Evolutionary conservation across 2,113 vertebrate genomes (phyloP).

Genomic region (Lethenteron reissneri): DNA sequence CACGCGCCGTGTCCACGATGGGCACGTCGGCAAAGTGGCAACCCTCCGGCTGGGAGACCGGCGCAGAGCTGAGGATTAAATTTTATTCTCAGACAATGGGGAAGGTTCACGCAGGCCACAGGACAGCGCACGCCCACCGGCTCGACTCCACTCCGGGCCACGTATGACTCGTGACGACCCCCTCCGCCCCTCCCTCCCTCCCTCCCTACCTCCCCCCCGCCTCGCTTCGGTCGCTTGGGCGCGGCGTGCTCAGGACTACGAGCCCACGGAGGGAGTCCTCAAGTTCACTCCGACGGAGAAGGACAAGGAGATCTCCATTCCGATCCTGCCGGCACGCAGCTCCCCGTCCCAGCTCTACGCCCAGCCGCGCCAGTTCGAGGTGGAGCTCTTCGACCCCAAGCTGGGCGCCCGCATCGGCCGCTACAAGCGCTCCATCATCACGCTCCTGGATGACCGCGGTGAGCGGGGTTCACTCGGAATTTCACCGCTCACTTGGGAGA

Average conservation of each 20-base stretch:
- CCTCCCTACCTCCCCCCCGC: no score
- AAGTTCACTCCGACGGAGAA: slow-evolving; percentile 48
- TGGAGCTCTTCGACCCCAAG: slow-evolving; percentile 66
- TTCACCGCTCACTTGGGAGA: neutral
- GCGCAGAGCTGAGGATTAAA: no score
- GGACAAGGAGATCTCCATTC: slow-evolving; percentile 48
- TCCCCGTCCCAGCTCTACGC: slow-evolving; percentile 43
- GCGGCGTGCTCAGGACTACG: slow-evolving; percentile 39
- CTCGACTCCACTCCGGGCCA: no score
- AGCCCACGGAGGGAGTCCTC: slow-evolving; percentile 47
- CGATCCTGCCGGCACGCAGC: slow-evolving; percentile 48
- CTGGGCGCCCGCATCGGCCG: slow-evolving; percentile 56
- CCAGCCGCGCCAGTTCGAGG: slow-evolving; percentile 49
- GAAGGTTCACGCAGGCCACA: no score
- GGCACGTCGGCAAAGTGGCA: no score
- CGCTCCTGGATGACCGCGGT: slow-evolving; percentile 48
- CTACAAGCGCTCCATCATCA: slow-evolving; percentile 46
- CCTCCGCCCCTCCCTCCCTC: no score
- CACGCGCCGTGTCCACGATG: no score
- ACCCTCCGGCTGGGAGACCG: no score
- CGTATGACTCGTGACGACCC: no score
- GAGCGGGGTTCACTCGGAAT: neutral
- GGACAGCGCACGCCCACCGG: no score
- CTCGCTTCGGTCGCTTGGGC: no score
- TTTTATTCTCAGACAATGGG: no score